Evolutionary conservation across 2,113 vertebrate genomes (phyloP), one percentile per base, ranked within the genome.

Genomic region (Blennius ocellaris): DNA sequence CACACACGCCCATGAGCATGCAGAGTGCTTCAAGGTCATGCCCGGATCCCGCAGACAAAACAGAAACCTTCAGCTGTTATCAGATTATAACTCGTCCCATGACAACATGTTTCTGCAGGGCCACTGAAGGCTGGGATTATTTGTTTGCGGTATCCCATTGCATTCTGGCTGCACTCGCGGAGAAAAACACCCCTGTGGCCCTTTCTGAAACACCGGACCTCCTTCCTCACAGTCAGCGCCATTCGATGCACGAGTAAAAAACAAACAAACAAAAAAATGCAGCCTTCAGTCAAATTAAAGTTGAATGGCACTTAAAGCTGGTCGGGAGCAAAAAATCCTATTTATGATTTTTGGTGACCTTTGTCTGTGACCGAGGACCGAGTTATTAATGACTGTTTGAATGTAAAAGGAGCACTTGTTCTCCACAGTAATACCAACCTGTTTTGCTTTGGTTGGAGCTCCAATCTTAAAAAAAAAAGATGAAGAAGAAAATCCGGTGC

Each of bases 231-330:
- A 16, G 45, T 56, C 44, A 54, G 48, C 0, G 59, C 40, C 55
- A 21, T 11, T 36, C 54, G 57, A n/a, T 3, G 15, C 43, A 17
- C 2, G 6, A 6, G 41, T 39, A 64, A 56, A 57, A 64, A 56
- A 57, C 14, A 55, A 49, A 53, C 45, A 64, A 56, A n/a, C n/a
- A n/a, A 57, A 11, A 55, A 49, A 53, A 41, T 44, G 5, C 44
- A 21, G 79, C 51, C 55, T 70, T 75, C 59, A 30, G 16, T 59
- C 52, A 14, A 11, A 41, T 73, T 55, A 73, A 43, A 63, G 47
- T 75, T 12, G 59, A 65, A 41, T 51, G 69, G 63, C 36, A 7
- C 12, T 8, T 17, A 48, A 16, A 47, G 59, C 8, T 40, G 50
- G 48, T 36, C 8, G 10, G 11, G 12, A 30, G n/a, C 7, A 58